phyloP scores from a whole-genome alignment of 1,140 invertebrate genomes.

The Heliothis virescens region DNA sequence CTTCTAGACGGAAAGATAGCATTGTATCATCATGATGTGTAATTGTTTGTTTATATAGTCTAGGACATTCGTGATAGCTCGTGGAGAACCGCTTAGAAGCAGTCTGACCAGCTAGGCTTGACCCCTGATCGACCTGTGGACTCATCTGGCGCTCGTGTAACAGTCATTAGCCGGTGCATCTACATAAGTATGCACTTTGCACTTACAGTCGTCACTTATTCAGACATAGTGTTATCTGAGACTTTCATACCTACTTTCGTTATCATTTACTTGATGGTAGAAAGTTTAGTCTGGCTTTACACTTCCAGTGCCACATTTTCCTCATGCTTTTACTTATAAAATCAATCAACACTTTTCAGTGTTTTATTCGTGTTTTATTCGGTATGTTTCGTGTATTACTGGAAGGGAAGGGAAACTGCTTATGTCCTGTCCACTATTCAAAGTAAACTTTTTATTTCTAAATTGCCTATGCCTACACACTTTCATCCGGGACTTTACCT shows the following conservation, averaged over 20 bases:
- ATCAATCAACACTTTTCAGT: no score
- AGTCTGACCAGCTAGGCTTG: conserved; percentile 56
- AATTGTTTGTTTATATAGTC: conserved; percentile 7
- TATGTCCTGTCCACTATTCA: not conserved
- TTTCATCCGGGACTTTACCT: no score
- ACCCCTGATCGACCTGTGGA: conserved; percentile 52
- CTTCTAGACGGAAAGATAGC: conserved; percentile 1
- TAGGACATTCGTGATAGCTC: conserved; percentile 53
- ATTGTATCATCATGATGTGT: not conserved
- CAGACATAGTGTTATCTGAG: not conserved
- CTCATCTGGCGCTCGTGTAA: conserved; percentile 26
- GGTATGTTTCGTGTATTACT: no score
- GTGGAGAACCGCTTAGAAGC: conserved; percentile 61
- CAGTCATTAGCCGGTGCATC: conserved; percentile 2
- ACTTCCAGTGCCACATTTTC: no score
- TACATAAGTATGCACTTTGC: not conserved
- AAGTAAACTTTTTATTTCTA: not conserved
- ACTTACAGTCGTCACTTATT: not conserved
- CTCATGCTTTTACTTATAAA: no score
- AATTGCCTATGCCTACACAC: no score
- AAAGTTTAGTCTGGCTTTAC: no score
- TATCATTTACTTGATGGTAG: not conserved
- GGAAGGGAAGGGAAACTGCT: no score
- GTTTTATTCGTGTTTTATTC: no score
- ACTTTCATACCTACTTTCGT: not conserved